Conservation (phyloP, 1,140 invertebrate genomes). For the Lycorma delicatula region DNA sequence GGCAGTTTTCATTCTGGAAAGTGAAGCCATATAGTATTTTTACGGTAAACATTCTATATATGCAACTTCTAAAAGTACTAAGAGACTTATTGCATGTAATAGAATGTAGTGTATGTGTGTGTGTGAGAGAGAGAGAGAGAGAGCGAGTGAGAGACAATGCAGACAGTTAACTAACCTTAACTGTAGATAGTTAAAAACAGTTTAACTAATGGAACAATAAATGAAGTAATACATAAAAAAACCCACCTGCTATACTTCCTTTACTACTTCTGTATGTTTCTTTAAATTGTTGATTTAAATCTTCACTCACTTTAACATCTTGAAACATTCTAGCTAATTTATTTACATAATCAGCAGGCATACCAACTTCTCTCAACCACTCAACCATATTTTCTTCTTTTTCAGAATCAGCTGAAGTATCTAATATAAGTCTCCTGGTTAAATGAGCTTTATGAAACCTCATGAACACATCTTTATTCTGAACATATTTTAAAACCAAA, state of each 20-base stretch:
- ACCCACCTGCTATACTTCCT: conserved; percentile 44
- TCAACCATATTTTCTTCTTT: conserved; percentile 99
- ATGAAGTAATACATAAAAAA: background rate
- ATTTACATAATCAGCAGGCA: conserved; percentile 99
- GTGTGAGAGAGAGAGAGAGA: no score
- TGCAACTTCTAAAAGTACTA: no score
- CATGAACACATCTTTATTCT: conserved; percentile 99
- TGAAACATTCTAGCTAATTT: conserved; percentile 96
- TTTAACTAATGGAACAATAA: background rate
- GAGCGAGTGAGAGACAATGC: no score
- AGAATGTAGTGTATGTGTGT: background rate
- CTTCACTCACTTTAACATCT: conserved; percentile 98
- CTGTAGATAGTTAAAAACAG: no score
- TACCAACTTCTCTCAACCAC: conserved; percentile 89
- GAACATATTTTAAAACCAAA: conserved; percentile 96
- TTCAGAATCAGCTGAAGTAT: conserved; percentile 96
- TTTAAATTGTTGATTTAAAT: conserved; percentile 93
- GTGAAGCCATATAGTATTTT: no score
- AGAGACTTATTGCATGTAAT: no score
- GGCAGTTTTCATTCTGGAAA: no score
- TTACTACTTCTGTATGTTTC: conserved; percentile 49
- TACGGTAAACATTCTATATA: no score
- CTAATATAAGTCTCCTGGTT: conserved; percentile 87
- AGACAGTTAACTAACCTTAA: no score
- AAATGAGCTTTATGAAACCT: conserved; percentile 97